A percentile compares a stretch with the other conserved stretches of the same genome.
Conservation (phyloP, 2,797 vertebrate species). For the Gymnothorax javanicus region DNA sequence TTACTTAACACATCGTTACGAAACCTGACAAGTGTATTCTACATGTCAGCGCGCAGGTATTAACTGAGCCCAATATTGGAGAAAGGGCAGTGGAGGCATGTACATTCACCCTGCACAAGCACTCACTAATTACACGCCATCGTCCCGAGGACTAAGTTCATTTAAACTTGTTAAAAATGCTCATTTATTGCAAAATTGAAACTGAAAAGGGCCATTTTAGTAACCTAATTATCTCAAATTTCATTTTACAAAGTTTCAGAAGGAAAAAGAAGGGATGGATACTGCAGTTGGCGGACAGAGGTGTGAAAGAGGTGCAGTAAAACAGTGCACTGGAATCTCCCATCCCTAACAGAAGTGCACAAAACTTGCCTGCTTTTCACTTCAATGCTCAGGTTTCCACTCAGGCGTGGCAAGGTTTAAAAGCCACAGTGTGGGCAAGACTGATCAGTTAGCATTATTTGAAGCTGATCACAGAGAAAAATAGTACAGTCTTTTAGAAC, state of each 20-base stretch:
- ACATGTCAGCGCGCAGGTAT: too few relatives aligned
- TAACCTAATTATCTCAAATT: conserved; percentile 43
- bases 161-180: background rate
- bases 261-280: background rate
- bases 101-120: too few relatives aligned
- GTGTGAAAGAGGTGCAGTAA: background rate
- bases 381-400: background rate
- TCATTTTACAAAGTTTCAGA: background rate
- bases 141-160: too few relatives aligned
- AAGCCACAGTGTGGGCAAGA: background rate
- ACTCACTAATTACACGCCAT: too few relatives aligned
- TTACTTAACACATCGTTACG: too few relatives aligned
- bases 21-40: too few relatives aligned
- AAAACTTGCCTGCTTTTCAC: background rate
- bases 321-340: background rate
- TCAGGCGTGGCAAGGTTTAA: background rate
- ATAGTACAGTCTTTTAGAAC: background rate
- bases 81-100: too few relatives aligned
- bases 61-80: too few relatives aligned
- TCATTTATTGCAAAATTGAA: conserved; percentile 46
- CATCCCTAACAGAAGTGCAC: background rate
- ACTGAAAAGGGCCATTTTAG: conserved; percentile 47
- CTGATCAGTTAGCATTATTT: background rate
- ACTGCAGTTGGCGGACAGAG: background rate
- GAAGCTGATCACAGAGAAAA: background rate